Base-by-base conservation (phyloP, 2,888 invertebrate species). In the Apamea sordens region DNA sequence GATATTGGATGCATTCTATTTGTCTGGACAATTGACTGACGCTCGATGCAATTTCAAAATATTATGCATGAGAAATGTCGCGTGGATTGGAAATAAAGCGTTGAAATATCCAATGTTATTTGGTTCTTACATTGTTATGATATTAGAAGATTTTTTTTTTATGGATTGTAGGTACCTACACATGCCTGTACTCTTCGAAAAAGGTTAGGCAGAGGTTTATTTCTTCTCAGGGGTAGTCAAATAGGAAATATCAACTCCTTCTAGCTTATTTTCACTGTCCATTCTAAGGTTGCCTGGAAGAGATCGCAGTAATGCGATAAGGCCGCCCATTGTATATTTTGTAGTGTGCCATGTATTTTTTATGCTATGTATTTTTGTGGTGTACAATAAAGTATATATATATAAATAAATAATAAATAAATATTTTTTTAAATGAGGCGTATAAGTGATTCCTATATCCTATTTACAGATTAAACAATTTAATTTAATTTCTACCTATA, bases 21-120 rank as follows among this genome's bases (percentile, higher is more conserved):
- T 56, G 72, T 69, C 63, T 65, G 63, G 59, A 72, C 68, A 69
- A 72, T 80, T 64, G 68, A 64, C 50, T 59, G 28, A 36, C 50
- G 63, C 28, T 75, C 50, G 44, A 61, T 21, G 63, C 81, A 64
- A 85, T 75, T 24, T 80, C 44, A 64, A 84, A 84, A 82, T 72
- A n/a, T 59, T 72, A 84, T 82, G 79, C 72, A 84, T 79, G 71
- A 72, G 50, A 84, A 76, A 84, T 59, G 21, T n/a, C 65, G 18
- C 53, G n/a, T 50, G 18, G 8, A 44, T 80, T 50, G 32, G 6
- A 36, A 56, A 69, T 36, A 69, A 64, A 69, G 41, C 56, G 15
- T 59, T 83, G 77, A 80, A 65, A 69, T 68, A 28, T 76, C 28
- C 15, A 63, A 18, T 24, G 28, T 24, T 41, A 8, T 56, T 18